phyloP scores from a whole-genome alignment of 2,113 vertebrate species.

The Nothoprocta perdicaria region DNA sequence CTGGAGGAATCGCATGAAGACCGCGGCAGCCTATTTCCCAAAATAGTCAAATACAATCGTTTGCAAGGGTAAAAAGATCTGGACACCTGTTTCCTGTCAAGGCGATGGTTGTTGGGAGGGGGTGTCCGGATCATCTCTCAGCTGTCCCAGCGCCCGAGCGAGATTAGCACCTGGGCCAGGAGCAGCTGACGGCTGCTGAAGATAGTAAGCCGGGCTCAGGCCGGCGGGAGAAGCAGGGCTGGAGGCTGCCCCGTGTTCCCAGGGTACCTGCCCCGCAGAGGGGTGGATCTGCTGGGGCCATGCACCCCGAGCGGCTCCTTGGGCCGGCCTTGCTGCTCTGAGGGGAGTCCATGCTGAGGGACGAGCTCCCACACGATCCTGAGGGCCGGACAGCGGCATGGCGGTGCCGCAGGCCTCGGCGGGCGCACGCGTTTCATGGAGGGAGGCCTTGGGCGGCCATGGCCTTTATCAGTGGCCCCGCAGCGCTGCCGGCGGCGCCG shows the following conservation, averaged over 20 bases:
- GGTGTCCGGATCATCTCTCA: rapidly evolving
- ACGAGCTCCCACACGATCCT: no score
- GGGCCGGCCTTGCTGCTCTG: not conserved
- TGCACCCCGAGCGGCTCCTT: not conserved
- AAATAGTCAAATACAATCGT: slow-evolving; percentile 2
- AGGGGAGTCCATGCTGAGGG: not conserved
- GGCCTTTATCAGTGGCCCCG: not conserved
- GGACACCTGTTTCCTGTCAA: slow-evolving; percentile 38
- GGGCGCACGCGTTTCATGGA: no score
- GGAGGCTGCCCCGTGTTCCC: not conserved
- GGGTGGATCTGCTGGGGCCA: not conserved
- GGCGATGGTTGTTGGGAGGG: rapidly evolving
- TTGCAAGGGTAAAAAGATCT: not conserved
- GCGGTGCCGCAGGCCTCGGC: no score
- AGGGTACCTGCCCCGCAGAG: not conserved
- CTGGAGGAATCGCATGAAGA: not conserved
- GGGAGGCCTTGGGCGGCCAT: not conserved
- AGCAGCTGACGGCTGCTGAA: not conserved
- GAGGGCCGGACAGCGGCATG: no score
- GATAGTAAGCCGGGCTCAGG: not conserved
- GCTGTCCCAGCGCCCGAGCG: not conserved
- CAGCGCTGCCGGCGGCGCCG: not conserved
- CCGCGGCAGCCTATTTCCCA: not conserved
- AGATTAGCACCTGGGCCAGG: not conserved
- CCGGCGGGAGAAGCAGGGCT: not conserved